Evolutionary conservation across 2,797 vertebrate genomes (phyloP).

Genomic region (Sitta carolinensis): DNA sequence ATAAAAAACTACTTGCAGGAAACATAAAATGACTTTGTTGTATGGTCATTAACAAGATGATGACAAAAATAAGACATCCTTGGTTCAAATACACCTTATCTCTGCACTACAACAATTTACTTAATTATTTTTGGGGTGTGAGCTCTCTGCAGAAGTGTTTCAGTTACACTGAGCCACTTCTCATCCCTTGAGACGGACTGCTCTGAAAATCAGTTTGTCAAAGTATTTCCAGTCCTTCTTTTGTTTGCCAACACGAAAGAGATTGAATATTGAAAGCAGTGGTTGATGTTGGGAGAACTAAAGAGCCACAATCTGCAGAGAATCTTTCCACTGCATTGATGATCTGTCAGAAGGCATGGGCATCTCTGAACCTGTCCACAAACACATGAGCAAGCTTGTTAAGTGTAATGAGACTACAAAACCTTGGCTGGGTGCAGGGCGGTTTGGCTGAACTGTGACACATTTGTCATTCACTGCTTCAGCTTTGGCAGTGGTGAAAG

Average conservation of each 20-base stretch:
- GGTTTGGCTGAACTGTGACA: background rate
- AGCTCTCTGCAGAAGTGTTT: background rate
- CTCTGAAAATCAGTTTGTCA: background rate
- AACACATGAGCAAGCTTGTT: fast-evolving
- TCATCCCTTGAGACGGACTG: background rate
- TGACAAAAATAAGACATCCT: background rate
- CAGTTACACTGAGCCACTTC: background rate
- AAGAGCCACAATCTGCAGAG: background rate
- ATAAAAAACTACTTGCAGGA: background rate
- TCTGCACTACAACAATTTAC: background rate
- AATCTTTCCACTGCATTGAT: background rate
- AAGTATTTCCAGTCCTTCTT: background rate
- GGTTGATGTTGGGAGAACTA: background rate
- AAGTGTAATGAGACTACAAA: background rate
- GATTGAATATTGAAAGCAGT: background rate
- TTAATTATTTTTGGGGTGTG: background rate
- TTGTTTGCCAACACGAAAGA: background rate
- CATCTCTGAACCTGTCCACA: background rate
- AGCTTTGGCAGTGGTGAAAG: background rate
- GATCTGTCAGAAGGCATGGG: background rate
- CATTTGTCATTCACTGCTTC: background rate
- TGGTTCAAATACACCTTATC: background rate
- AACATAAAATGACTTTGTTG: background rate
- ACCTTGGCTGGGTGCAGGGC: background rate
- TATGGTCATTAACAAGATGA: background rate